Conservation (phyloP, 2,797 vertebrate species). For the Apogon talboti region DNA sequence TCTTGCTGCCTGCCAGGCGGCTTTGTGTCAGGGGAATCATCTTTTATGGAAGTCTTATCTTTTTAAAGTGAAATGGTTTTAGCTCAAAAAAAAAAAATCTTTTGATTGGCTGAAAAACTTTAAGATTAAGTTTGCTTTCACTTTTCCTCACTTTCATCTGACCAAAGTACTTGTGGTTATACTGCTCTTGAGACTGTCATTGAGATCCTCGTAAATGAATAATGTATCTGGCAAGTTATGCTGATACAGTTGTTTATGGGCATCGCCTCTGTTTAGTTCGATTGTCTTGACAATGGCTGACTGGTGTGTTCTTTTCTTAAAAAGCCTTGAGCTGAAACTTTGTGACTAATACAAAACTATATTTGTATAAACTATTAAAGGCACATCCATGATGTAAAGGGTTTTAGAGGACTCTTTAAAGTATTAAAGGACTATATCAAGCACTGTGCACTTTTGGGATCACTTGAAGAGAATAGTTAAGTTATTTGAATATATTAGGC, state of each 20-base stretch:
- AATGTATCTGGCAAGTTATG: too few species aligned
- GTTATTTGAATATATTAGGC: neutral
- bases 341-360: too few species aligned
- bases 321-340: too few species aligned
- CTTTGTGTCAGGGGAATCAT: constrained; percentile 46
- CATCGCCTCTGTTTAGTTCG: too few species aligned
- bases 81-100: constrained; percentile 30
- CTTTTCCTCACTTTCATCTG: neutral
- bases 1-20: constrained; percentile 31
- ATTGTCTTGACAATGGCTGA: too few species aligned
- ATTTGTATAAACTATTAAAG: neutral
- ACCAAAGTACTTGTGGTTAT: neutral
- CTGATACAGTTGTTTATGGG: too few species aligned
- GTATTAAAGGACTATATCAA: neutral
- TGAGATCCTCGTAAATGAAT: too few species aligned
- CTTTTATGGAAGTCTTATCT: constrained; percentile 57
- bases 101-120: constrained; percentile 49
- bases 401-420: neutral
- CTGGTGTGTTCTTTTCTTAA: too few species aligned
- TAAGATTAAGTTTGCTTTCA: constrained; percentile 19
- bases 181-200: neutral
- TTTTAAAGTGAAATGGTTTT: constrained; percentile 42
- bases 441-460: neutral
- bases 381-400: neutral
- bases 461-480: neutral